phyloP scores from a whole-genome alignment of 2,113 vertebrate genomes.

The Archilochus colubris region DNA sequence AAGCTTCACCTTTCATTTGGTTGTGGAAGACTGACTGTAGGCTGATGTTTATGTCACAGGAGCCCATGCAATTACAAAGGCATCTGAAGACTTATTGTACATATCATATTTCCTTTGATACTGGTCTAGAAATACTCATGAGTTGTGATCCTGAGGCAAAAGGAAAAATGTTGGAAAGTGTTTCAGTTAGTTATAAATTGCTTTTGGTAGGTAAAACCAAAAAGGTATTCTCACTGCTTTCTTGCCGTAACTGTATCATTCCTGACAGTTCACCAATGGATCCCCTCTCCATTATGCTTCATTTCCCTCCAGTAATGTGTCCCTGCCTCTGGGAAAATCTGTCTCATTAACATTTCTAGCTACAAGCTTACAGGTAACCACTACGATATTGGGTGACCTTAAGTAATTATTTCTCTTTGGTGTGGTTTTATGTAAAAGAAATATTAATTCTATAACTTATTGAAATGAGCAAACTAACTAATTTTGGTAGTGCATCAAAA shows the following conservation, averaged over 20 bases:
- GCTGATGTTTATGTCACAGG: neutral
- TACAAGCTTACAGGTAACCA: neutral
- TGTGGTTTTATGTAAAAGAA: neutral
- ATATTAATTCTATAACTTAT: neutral
- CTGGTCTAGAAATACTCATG: neutral
- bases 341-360: neutral
- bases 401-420: neutral
- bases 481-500: neutral
- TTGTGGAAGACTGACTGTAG: neutral
- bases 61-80: neutral
- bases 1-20: neutral
- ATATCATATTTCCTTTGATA: neutral
- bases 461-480: slow-evolving; percentile 6
- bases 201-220: neutral
- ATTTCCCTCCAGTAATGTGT: neutral
- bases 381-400: neutral
- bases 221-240: neutral
- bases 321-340: neutral
- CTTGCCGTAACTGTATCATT: neutral
- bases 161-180: neutral
- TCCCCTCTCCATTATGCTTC: neutral
- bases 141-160: neutral
- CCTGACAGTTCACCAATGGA: neutral
- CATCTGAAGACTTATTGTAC: neutral
- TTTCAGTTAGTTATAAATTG: neutral